Percentiles rank a stretch among this genome's conserved stretches.
Conservation (phyloP, 2,113 vertebrate species). For the Melanostigma gelatinosum region DNA sequence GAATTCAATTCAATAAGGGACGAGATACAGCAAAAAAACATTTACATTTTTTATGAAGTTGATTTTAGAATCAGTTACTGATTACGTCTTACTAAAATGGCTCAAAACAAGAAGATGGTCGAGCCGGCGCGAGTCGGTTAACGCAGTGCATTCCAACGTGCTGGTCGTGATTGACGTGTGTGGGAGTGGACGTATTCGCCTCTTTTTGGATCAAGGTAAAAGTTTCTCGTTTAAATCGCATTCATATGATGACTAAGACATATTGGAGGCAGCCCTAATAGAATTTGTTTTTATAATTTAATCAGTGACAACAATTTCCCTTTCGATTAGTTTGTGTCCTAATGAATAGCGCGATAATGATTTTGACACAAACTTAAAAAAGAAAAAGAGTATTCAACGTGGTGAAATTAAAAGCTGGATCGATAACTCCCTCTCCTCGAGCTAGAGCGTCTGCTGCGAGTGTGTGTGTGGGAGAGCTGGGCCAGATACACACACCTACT, state of each 20-base stretch:
- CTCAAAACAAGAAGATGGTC: background rate
- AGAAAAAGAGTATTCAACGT: conserved; percentile 36
- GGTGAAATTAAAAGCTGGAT: conserved; percentile 54
- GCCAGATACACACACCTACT: conserved; percentile 36
- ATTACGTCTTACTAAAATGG: background rate
- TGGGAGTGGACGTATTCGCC: background rate
- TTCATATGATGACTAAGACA: conserved; percentile 30
- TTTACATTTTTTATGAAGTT: background rate
- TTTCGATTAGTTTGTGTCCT: conserved; percentile 43
- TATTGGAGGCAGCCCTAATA: conserved; percentile 5
- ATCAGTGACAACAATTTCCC: conserved; percentile 18
- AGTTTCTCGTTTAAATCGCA: conserved; percentile 11
- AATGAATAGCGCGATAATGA: conserved; percentile 43
- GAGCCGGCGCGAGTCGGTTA: background rate
- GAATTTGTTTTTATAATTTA: conserved; percentile 35
- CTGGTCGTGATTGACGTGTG: conserved; percentile 28
- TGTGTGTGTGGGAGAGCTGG: conserved; percentile 16
- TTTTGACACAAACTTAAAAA: conserved; percentile 39
- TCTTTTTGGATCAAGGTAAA: conserved; percentile 18
- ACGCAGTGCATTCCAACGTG: background rate
- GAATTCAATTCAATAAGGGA: background rate
- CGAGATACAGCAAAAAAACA: background rate
- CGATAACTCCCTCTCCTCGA: conserved; percentile 16
- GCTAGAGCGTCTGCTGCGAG: conserved; percentile 12
- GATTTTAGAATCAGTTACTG: background rate